Conservation (phyloP, 2,888 invertebrate genomes). For the Tenthredo mesomela region DNA sequence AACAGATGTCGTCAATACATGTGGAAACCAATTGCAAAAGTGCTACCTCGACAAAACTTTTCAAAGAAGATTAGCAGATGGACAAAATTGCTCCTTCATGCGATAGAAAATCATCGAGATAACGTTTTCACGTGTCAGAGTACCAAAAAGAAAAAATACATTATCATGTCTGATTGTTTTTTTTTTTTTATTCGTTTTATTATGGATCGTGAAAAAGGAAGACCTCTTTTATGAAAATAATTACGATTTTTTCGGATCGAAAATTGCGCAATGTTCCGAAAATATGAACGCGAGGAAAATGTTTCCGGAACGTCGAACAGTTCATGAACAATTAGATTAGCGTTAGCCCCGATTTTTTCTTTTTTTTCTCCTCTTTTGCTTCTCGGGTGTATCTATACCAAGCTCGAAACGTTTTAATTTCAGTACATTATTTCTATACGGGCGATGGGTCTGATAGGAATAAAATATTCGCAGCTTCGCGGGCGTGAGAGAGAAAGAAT, state of each 20-base stretch:
- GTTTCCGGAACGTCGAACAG: neutral
- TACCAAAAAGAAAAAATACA: neutral
- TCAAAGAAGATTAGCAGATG: neutral
- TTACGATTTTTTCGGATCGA: neutral
- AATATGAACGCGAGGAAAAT: neutral
- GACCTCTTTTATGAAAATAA: neutral
- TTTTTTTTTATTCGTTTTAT: neutral
- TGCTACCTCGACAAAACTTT: neutral
- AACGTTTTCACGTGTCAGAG: neutral
- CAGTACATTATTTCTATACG: neutral
- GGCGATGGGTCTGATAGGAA: neutral
- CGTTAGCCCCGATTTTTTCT: neutral
- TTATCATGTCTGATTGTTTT: neutral
- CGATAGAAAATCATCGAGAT: neutral
- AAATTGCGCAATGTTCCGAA: neutral
- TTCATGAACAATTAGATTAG: neutral
- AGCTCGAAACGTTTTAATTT: neutral
- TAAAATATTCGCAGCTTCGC: constrained; percentile 16
- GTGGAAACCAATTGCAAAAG: constrained; percentile 2
- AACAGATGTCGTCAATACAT: neutral
- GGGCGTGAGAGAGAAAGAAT: neutral
- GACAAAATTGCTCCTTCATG: neutral
- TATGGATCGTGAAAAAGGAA: neutral
- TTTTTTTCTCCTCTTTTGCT: neutral
- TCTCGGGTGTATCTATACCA: neutral